These are phyloP conservation scores for Bolborhynchus lineola DNA, from an alignment of 2,113 vertebrate species.

Conservation along the genomic window DNA sequence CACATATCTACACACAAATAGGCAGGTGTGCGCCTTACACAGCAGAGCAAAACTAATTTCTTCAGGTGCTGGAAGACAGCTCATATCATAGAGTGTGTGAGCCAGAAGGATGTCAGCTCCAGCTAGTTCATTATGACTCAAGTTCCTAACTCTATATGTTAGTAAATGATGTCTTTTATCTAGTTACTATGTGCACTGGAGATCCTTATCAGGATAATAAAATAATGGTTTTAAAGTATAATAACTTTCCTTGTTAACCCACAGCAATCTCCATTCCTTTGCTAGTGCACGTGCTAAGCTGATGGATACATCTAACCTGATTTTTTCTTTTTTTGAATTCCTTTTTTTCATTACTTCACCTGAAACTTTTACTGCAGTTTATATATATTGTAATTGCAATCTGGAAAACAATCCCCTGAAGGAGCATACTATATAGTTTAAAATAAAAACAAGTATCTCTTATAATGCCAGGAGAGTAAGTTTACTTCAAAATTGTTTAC, in stretches of 20 bases:
- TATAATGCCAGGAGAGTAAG: background rate
- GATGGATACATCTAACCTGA: background rate
- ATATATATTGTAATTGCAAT: background rate
- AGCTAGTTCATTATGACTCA: background rate
- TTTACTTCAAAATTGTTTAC: background rate
- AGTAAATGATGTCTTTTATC: background rate
- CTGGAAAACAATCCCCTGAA: background rate
- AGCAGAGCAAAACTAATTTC: background rate
- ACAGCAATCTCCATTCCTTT: background rate
- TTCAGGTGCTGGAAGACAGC: background rate
- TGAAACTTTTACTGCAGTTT: background rate
- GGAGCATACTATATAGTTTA: background rate
- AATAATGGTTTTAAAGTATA: background rate
- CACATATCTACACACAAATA: background rate
- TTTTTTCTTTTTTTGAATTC: background rate
- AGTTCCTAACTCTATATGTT: background rate
- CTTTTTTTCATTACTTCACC: background rate
- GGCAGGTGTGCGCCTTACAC: rapidly evolving
- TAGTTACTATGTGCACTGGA: background rate
- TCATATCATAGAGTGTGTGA: background rate
- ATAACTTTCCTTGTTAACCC: background rate
- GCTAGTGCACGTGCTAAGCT: background rate
- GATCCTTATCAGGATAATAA: background rate
- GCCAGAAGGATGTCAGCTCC: background rate
- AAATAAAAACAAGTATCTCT: background rate